Base-by-base conservation (phyloP, 2,888 invertebrate species). In the Ommatoiulus sabulosus region DNA sequence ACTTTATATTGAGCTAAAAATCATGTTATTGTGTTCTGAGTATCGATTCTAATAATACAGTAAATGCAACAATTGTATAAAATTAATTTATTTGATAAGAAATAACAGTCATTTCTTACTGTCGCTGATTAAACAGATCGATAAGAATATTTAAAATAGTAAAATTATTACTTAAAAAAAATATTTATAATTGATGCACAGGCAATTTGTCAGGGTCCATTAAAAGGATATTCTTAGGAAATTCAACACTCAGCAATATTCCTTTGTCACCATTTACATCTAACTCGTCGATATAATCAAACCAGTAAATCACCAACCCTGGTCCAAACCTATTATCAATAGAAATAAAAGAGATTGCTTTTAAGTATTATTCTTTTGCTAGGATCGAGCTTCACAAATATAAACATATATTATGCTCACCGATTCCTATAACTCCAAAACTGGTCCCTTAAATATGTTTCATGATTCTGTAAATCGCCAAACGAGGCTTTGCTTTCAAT, bases 401-500 rank as follows among this genome's bases (percentile, higher is more conserved):
- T 48, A 48, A 87, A 87, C 43, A 20, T n/a, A 35, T 6, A 80
- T 7, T 24, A 43, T 44, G 44, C n/a, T 35, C 91, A 95, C 94
- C 95, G 95, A 92, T 98, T 98, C 95, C 96, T 97, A 91, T 98
- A 98, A 92, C 97, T 97, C 90, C 95, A 94, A 91, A 97, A 95
- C 92, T 98, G 98, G 90, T 97, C 96, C 91, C 95, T 95, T 88
- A 97, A 94, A 92, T 98, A 97, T 15, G 94, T 95, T 85, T 95
- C 94, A 93, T 98, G 98, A 89, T 95, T 95, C 91, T 95, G 95
- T 90, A 95, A 94, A 93, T 97, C 97, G 3, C 97, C 98, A 94
- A 98, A 98, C n/a, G 96, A 94, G 0, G 98, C 98, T 93, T 98
- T 98, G 91, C 98, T 98, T 93, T 98, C 98, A 89, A 98, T 97